phyloP scores from a whole-genome alignment of 2,888 invertebrate species.

The Chrysolina oricalcia region DNA sequence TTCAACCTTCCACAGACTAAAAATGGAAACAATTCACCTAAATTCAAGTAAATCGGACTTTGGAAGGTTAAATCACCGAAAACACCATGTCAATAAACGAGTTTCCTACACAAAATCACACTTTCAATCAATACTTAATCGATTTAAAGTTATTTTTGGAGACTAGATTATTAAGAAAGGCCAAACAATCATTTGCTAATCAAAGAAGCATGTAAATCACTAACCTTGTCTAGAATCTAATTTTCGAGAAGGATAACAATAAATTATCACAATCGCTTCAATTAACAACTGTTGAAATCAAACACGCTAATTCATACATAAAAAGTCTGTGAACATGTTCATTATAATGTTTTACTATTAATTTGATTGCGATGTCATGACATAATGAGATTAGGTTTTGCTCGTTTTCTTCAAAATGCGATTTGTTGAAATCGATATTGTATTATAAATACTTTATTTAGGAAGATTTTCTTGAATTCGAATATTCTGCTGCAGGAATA shows the following conservation, averaged over 20 bases:
- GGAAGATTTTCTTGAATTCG: too few species aligned
- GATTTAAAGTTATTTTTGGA: background rate
- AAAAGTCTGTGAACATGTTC: conserved; percentile 3
- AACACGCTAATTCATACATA: background rate
- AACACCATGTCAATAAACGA: too few species aligned
- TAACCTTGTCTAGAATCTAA: background rate
- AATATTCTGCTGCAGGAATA: too few species aligned
- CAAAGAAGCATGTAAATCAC: background rate
- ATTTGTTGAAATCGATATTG: too few species aligned
- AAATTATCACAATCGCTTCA: background rate
- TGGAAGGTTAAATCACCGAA: too few species aligned
- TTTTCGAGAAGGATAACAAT: background rate
- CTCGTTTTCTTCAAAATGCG: background rate
- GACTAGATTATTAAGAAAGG: background rate
- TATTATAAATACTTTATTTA: too few species aligned
- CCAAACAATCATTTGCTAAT: background rate
- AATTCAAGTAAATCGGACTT: too few species aligned
- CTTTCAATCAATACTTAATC: too few species aligned
- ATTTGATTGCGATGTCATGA: conserved; percentile 8
- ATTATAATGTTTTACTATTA: background rate
- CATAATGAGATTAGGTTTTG: background rate
- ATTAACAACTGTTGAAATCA: background rate
- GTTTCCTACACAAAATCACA: too few species aligned
- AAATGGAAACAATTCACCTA: too few species aligned
- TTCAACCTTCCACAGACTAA: too few species aligned